These are phyloP conservation scores for Callimorpha dominula DNA, from an alignment of 2,888 invertebrate species.

Conservation along the genomic window DNA sequence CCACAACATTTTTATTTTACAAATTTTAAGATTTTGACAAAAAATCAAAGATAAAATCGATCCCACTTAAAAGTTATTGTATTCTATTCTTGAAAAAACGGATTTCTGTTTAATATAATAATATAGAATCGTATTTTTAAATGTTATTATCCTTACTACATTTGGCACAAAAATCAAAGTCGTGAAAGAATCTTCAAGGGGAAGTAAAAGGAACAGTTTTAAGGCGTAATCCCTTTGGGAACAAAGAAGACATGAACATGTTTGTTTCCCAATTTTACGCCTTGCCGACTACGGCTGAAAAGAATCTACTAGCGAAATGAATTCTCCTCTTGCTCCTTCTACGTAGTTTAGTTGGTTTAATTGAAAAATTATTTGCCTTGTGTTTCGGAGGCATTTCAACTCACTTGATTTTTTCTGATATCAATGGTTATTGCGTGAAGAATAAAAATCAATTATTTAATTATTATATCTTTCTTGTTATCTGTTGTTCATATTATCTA, in stretches of 20 bases:
- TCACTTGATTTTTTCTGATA: background rate
- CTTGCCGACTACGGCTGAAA: slow-evolving; percentile 63
- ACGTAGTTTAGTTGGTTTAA: slow-evolving; percentile 51
- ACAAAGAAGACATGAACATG: slow-evolving; percentile 67
- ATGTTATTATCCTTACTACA: slow-evolving; percentile 39
- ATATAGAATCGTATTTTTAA: slow-evolving; percentile 17
- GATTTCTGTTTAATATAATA: no score
- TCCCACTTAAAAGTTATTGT: no score
- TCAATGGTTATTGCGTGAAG: background rate
- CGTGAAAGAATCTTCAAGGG: slow-evolving; percentile 50
- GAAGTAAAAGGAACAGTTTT: slow-evolving; percentile 57
- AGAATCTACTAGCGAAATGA: slow-evolving; percentile 65
- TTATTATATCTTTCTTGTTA: background rate
- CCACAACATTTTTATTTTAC: no score
- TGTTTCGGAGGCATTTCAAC: background rate
- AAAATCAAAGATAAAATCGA: no score
- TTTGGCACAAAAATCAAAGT: slow-evolving; percentile 44
- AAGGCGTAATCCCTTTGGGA: slow-evolving; percentile 66
- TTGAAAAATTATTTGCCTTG: slow-evolving; percentile 39
- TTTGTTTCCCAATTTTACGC: slow-evolving; percentile 80
- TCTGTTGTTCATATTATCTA: no score
- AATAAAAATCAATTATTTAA: background rate
- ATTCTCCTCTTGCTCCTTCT: slow-evolving; percentile 49
- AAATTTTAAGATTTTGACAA: no score
- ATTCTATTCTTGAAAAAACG: no score